Evolutionary conservation across 2,113 vertebrate species (phyloP).

Genomic region (Gasterosteus nipponicus): DNA sequence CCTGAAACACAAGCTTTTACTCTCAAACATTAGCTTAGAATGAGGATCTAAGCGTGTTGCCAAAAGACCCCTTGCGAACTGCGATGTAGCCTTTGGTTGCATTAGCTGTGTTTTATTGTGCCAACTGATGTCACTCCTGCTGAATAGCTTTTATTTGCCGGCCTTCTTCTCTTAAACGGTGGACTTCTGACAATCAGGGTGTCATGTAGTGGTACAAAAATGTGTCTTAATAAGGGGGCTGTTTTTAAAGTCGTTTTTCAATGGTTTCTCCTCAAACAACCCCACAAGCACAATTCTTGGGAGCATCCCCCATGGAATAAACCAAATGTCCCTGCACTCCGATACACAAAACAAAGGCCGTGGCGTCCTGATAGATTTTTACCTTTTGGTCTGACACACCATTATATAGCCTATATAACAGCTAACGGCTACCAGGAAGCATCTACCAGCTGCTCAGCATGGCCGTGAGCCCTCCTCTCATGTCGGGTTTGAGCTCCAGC

Average conservation of each 20-base stretch:
- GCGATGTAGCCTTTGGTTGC: conserved; percentile 1
- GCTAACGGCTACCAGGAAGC: conserved; percentile 10
- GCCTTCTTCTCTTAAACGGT: too few species aligned
- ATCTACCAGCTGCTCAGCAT: conserved; percentile 34
- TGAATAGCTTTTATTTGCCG: not conserved
- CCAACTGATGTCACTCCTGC: not conserved
- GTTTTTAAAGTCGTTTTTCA: too few species aligned
- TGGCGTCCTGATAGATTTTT: conserved; percentile 6
- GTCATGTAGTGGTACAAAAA: too few species aligned
- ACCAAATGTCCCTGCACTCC: not conserved
- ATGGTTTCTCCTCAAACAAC: too few species aligned
- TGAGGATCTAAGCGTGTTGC: too few species aligned
- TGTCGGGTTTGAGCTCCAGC: conserved; percentile 34
- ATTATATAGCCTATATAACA: too few species aligned
- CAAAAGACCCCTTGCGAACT: not conserved
- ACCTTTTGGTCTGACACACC: conserved; percentile 5
- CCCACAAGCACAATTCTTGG: too few species aligned
- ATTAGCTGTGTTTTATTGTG: not conserved
- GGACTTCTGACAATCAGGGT: too few species aligned
- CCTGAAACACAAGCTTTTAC: not conserved
- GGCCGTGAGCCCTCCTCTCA: conserved; percentile 15
- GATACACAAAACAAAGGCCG: not conserved
- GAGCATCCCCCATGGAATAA: not conserved
- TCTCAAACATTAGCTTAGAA: not conserved
- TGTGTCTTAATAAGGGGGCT: too few species aligned